Conservation (phyloP, 2,888 invertebrate species). For the Oxystoma pomonae region DNA sequence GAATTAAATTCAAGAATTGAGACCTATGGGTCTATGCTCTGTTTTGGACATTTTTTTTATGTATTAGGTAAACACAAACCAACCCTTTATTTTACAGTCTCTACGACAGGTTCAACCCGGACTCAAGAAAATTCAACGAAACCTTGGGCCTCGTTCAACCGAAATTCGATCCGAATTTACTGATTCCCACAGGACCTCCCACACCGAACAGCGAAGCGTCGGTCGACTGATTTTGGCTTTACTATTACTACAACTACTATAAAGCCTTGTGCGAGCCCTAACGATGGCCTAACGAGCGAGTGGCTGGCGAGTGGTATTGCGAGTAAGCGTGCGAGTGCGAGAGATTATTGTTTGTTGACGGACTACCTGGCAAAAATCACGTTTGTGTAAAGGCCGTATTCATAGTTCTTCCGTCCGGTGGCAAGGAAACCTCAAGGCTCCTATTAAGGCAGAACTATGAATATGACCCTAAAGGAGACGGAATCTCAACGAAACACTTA, state of each 20-base stretch:
- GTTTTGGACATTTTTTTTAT: no score
- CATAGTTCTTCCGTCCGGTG: no score
- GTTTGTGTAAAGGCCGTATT: no score
- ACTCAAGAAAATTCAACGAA: conserved; percentile 77
- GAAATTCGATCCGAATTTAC: conserved; percentile 6
- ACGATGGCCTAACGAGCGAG: conserved; percentile 24
- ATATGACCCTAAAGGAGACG: no score
- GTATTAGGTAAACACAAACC: no score
- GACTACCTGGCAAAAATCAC: no score
- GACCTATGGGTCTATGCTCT: no score
- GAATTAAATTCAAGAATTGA: no score
- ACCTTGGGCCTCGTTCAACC: conserved; percentile 52
- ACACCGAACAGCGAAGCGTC: conserved; percentile 50
- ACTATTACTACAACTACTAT: conserved; percentile 43
- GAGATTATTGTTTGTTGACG: no score
- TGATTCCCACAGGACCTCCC: not conserved
- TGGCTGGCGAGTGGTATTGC: conserved; percentile 3
- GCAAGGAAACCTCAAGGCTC: no score
- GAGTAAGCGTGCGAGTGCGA: not conserved
- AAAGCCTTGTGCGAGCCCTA: conserved; percentile 44
- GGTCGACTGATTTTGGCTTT: conserved; percentile 50
- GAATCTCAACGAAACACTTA: no score
- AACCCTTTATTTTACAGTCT: not conserved
- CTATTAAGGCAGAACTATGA: no score
- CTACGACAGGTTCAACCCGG: conserved; percentile 55